Base-by-base conservation (phyloP, 2,113 vertebrate genomes). In the Diglossa brunneiventris region DNA sequence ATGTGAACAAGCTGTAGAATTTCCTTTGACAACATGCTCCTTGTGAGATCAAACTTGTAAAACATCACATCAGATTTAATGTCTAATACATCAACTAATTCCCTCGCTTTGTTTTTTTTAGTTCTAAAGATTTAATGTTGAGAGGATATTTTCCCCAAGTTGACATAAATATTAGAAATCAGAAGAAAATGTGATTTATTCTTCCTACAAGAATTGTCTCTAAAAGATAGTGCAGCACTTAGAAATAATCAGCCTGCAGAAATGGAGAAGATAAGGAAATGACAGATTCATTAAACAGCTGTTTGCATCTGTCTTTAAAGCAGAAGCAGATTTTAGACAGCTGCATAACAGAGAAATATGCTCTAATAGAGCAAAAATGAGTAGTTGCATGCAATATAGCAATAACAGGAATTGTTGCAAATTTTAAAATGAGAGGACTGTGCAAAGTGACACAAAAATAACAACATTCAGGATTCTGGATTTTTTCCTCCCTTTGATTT, bases 31-130 rank as follows among this genome's bases (percentile, higher is more conserved):
- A 96, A n/a, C 89, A 89, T 70, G 70, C 44, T 97, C 76, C 92
- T 97, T 96, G 49, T 94, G 72, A 97, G 79, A 96, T 96, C 93
- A 93, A 83, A 95, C 90, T 94, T 96, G 95, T 96, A 96, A 96
- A 96, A 96, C 88, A 92, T 94, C 92, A 90, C 85, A 95, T 95
- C 94, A 96, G 42, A 92, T 96, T 96, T 93, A 89, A 96, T 92
- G 79, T 83, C 90, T 95, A 89, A 94, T 95, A 35, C 81, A 94
- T 96, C 94, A 94, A 67, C 80, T 93, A 94, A 91, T 95, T 95
- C 87, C 77, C 70, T 87, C 0, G 0, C 59, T 92, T 93, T 93
- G 30, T 35, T 93, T 76, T 67, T 89, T 92, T 82, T 78, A 63
- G 49, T 93, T 93, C n/a, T 90, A 56, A 90, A 95, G 92, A 94